Evolutionary conservation across 2,797 vertebrate genomes (phyloP).

Genomic region (Knipowitschia caucasica): DNA sequence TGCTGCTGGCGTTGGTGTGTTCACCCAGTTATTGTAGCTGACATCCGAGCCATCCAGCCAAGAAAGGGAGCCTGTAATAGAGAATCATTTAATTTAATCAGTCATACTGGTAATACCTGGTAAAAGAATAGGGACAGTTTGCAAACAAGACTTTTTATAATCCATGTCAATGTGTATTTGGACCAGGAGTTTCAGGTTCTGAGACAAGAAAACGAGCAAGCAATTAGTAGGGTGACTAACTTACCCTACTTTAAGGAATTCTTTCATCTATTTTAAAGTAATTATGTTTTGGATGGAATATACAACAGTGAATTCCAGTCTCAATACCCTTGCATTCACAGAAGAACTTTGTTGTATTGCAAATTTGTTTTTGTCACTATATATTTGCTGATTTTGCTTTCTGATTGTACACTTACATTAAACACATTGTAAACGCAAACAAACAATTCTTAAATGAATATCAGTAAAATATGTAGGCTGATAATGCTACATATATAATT

Average conservation of each 20-base stretch:
- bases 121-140: too few relatives aligned
- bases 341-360: neutral
- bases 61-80: constrained; percentile 70
- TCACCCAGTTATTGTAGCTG: constrained; percentile 84
- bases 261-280: too few relatives aligned
- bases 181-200: constrained; percentile 38
- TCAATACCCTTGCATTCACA: too few relatives aligned
- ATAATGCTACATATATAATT: neutral
- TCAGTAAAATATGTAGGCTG: too few relatives aligned
- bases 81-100: neutral
- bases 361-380: neutral
- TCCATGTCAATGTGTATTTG: constrained; percentile 20
- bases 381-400: neutral
- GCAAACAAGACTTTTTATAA: constrained; percentile 15
- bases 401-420: neutral
- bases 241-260: too few relatives aligned
- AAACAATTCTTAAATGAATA: neutral
- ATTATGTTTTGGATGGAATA: too few relatives aligned
- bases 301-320: too few relatives aligned
- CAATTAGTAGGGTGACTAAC: neutral
- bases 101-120: too few relatives aligned
- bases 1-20: constrained; percentile 49
- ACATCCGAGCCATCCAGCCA: constrained; percentile 89
- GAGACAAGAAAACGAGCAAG: constrained; percentile 41
- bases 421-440: neutral